Percentiles rank a stretch among this genome's conserved stretches.
Evolutionary conservation across 2,797 vertebrate genomes (phyloP).

Genomic region (Thunnus albacares): DNA sequence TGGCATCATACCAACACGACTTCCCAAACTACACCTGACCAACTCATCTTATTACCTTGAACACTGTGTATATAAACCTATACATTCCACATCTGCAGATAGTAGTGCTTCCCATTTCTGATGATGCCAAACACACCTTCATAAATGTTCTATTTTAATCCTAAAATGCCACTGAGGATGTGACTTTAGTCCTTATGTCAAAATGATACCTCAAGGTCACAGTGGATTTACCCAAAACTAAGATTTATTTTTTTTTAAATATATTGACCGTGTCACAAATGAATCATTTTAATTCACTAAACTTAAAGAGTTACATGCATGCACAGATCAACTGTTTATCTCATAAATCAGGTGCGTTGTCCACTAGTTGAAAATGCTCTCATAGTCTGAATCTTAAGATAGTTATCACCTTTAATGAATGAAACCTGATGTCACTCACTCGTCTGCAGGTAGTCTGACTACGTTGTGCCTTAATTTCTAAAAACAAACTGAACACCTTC

Average conservation of each 20-base stretch:
- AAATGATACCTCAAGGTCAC: neutral
- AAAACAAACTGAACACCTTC: neutral
- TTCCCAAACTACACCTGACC: neutral
- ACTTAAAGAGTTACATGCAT: too few relatives aligned
- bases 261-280: too few relatives aligned
- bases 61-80: too few relatives aligned
- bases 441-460: neutral
- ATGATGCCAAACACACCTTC: too few relatives aligned
- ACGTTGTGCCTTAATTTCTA: neutral
- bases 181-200: neutral
- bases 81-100: neutral
- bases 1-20: too few relatives aligned
- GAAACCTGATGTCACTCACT: neutral
- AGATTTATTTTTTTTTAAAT: too few relatives aligned
- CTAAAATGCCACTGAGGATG: neutral
- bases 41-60: too few relatives aligned
- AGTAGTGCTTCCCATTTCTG: neutral
- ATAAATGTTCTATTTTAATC: neutral
- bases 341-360: neutral
- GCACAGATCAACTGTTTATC: neutral
- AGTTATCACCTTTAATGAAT: neutral
- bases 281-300: neutral
- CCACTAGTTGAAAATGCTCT: too few relatives aligned
- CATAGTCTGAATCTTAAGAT: neutral
- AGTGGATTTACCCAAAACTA: neutral